Evolutionary conservation across 1,140 invertebrate genomes (phyloP), one percentile per base, ranked within the genome.

Genomic region (Philotrypesis tridentata): DNA sequence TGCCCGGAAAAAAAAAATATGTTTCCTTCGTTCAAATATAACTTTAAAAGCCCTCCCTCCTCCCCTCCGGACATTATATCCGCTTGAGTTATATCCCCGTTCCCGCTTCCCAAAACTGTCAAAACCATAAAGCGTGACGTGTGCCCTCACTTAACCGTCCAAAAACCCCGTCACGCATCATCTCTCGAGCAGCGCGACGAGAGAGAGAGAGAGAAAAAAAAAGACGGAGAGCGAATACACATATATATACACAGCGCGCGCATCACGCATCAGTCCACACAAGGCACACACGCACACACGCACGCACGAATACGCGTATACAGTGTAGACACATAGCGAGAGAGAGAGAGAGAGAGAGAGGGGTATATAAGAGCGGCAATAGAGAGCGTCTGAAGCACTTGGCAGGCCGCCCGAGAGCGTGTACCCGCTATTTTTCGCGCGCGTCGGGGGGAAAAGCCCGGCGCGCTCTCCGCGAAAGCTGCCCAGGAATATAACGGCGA

Each of bases 351-450:
- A 61, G n/a, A 61, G 55, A 14, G n/a, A 6, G 48, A 60, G 12
- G 48, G 48, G 48, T n/a, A n/a, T n/a, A 37, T 37, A 37, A 37
- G 9, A 37, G 33, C 33, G 60, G 60, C 2, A 12, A 61, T 5
- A 61, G 60, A 61, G 12, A 63, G 12, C 23, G 61, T 29, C 61
- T 11, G 61, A 65, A 65, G 27, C 23, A 29, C 11, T 17, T 65
- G 61, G 61, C 61, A 65, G 61, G n/a, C 23, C 61, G 61, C 61
- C 61, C 61, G 61, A 55, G 48, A 14, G 61, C 61, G 61, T 29
- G 61, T 29, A 65, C 61, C 23, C 61, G 61, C 61, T 65, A 65
- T 65, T 65, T 65, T 65, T 65, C 61, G 61, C 23, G 25, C 61
- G 61, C 61, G 61, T 29, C 25, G 23, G 9, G 61, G 61, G 61